Evolutionary conservation across 2,888 invertebrate species (phyloP), one percentile per base, ranked within the genome.

Genomic region (Anthrax anthrax): DNA sequence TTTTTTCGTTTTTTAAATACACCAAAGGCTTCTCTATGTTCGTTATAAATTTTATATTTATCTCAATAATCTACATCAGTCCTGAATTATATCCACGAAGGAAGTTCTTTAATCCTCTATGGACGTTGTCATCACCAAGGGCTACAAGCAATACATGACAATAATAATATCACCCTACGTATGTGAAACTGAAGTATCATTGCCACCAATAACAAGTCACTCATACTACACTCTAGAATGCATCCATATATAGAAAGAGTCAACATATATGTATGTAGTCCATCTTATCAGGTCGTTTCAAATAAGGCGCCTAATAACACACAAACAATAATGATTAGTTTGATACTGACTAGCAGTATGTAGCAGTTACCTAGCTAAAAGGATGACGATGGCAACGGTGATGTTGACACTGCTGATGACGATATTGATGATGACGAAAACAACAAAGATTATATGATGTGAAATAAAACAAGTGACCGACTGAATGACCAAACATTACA

Each of bases 391-490:
- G n/a, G n/a, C 23, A 27, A 8, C 23, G 9, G 5, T 9, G 23
- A 2, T 8, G 9, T 27, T 2, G 23, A 9, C 23, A 27, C 23
- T 9, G 23, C 9, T 27, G 23, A 8, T 9, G 8, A 8, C 2
- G 23, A 8, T 9, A 27, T 8, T 27, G 23, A 27, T 27, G 23
- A 27, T 27, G 23, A 27, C 23, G 13, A 12, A 1, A 32, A 32
- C 29, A 12, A 32, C 12, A 32, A 8, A 32, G 9, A 12, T 32
- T 23, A 23, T 23, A 8, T 40, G 46, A 46, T 45, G 45, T 41
- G 45, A 46, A 46, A 46, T 42, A 37, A 41, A 46, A 46, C 46
- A 46, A 46, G 46, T 46, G 46, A 41, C 46, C 29, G 29, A 12
- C 41, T 23, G 16, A 16, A 23, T 42, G 37, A 37, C 41, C 46